Percentiles rank a stretch among this genome's conserved stretches.
Evolutionary conservation across 2,113 vertebrate genomes (phyloP).

Genomic region (Indri indri): DNA sequence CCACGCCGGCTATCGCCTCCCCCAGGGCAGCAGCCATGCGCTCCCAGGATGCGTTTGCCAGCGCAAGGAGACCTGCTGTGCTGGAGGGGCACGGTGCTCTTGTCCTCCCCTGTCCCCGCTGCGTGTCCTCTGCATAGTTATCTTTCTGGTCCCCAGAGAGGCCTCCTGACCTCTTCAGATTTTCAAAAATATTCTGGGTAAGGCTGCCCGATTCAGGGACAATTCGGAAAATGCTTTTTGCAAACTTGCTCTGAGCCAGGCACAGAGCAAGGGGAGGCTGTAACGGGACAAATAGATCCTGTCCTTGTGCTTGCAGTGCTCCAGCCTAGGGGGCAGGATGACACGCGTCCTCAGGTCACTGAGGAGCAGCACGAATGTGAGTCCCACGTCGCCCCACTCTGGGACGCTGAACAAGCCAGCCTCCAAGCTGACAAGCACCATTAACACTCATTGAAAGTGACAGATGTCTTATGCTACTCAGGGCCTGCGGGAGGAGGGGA

Average conservation of each 20-base stretch:
- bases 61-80: not conserved
- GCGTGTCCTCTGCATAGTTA: fast-evolving
- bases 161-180: not conserved
- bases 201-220: too few relatives aligned
- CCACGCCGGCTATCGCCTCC: not conserved
- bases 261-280: not conserved
- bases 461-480: not conserved
- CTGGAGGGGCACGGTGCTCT: fast-evolving
- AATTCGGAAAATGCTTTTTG: not conserved
- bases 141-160: fast-evolving
- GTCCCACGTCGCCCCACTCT: fast-evolving
- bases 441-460: not conserved
- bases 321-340: not conserved
- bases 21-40: too few relatives aligned
- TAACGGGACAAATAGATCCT: fast-evolving
- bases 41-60: not conserved
- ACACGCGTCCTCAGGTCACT: not conserved
- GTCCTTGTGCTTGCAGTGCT: fast-evolving
- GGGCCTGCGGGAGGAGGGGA: not conserved
- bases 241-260: not conserved
- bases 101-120: fast-evolving
- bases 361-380: not conserved
- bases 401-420: not conserved
- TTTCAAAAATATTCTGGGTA: not conserved
- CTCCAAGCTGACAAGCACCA: not conserved